phyloP scores from a whole-genome alignment of 2,888 invertebrate species.

The Chymomyza caudatula region DNA sequence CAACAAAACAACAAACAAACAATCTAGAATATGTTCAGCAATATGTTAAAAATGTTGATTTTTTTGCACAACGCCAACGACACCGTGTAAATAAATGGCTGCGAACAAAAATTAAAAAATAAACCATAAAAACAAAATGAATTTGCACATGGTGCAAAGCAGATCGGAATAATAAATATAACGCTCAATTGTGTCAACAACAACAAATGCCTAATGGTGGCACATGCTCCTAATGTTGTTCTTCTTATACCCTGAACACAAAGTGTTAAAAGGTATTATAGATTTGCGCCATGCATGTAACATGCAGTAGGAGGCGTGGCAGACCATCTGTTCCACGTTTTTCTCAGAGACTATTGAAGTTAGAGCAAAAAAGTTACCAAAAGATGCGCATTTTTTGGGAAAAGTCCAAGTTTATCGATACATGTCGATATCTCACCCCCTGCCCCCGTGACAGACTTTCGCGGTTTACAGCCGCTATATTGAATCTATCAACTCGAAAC shows the following conservation, averaged over 20 bases:
- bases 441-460: too few relatives aligned
- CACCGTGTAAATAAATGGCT: constrained; percentile 28
- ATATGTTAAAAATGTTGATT: constrained; percentile 41
- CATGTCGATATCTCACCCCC: too few relatives aligned
- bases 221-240: constrained; percentile 21
- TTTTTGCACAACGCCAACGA: constrained; percentile 8
- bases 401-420: too few relatives aligned
- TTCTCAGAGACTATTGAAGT: too few relatives aligned
- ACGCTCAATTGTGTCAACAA: constrained; percentile 52
- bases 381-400: too few relatives aligned
- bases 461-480: too few relatives aligned
- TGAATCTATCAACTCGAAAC: too few relatives aligned
- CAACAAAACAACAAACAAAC: not conserved
- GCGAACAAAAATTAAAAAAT: constrained; percentile 9
- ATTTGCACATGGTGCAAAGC: not conserved
- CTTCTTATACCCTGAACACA: too few relatives aligned
- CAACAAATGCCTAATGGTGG: constrained; percentile 27
- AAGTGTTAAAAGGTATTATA: too few relatives aligned
- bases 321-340: too few relatives aligned
- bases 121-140: constrained; percentile 10
- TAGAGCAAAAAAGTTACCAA: too few relatives aligned
- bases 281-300: not conserved
- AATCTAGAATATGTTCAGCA: constrained; percentile 44
- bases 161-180: constrained; percentile 45
- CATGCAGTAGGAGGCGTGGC: too few relatives aligned